Evolutionary conservation across 2,888 invertebrate species (phyloP), one percentile per base, ranked within the genome.

Genomic region (Amorpha juglandis): DNA sequence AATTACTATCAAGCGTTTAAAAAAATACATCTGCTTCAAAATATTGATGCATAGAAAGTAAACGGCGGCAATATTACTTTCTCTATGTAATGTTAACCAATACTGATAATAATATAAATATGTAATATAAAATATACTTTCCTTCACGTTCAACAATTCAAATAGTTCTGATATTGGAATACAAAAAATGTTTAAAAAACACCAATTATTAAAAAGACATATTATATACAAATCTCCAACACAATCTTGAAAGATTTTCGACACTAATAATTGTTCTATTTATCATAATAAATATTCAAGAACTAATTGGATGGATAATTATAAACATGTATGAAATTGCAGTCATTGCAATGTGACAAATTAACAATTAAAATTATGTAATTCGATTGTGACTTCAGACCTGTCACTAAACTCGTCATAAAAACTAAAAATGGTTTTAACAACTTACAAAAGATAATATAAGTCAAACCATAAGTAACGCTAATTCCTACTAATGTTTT

Each of bases 401-500:
- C 79, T 78, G 89, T 86, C 90, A 89, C 90, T 88, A 88, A 87
- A 89, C 86, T 87, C 84, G 89, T 90, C 90, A 90, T 90, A 87
- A 81, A 78, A 90, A 88, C 88, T 89, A 90, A 90, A 86, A 86
- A 86, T 87, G 89, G 89, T 91, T 90, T 84, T 81, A 89, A 91
- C 89, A 88, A 90, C 91, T 92, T 92, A 92, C 87, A 85, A 88
- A 89, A 87, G 80, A 84, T 84, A 27, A 89, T 84, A 89, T 84
- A 90, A 88, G 90, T 90, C 87, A 89, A 91, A 92, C 90, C 90
- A 90, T 89, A 89, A 86, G 87, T 89, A 89, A 90, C 83, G 83
- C 89, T 89, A 90, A 88, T 83, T 78, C 84, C 91, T 92, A 92
- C 86, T 87, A 89, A 86, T 87, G 79, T 88, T 63, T 89, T 87